Evolutionary conservation across 2,888 invertebrate species (phyloP), one percentile per base, ranked within the genome.

Genomic region (Drosophila vallismaia): DNA sequence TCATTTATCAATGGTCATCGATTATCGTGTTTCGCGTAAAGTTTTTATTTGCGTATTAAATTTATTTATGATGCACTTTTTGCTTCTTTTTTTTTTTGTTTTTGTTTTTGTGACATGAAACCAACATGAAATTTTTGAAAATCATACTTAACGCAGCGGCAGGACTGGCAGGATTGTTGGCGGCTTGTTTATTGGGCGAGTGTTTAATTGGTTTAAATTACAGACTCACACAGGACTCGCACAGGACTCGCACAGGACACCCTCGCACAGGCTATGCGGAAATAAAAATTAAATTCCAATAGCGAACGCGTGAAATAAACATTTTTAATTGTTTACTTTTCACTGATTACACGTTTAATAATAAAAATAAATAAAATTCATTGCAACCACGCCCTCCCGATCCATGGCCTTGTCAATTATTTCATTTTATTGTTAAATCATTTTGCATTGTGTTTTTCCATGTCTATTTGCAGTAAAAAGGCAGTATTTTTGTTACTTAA

Each of bases 171-270:
- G 28, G 44, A 40, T 52, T 63, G 55, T 58, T 55, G 51, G 70
- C 38, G 42, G 71, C 55, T 76, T 77, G 71, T 73, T 78, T 79
- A 73, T 77, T 70, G 70, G 64, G 63, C 56, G 63, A 73, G 74
- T 76, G 73, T 72, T 79, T 77, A 81, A 81, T 79, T 79, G 78
- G 78, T 78, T 78, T 74, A 79, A 79, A 81, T 79, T 81, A 80
- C 77, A 70, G 38, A 55, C 62, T 57, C 60, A 19, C 45, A 36
- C n/a, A 33, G n/a, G 33, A 33, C 33, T 33, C 33, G 4, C 33
- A 10, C 33, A 33, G 33, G 2, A 10, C 33, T 33, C 33, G 33
- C 33, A 33, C 36, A 36, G 36, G 26, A 14, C n/a, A 24, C 49
- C 14, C 45, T n/a, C n/a, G 9, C 24, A 26, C 10, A 12, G 33